A percentile compares a stretch with the other conserved stretches of the same genome.
These are phyloP conservation scores for Tetragonisca angustula DNA, from an alignment of 2,888 invertebrate species.

Conservation along the genomic window DNA sequence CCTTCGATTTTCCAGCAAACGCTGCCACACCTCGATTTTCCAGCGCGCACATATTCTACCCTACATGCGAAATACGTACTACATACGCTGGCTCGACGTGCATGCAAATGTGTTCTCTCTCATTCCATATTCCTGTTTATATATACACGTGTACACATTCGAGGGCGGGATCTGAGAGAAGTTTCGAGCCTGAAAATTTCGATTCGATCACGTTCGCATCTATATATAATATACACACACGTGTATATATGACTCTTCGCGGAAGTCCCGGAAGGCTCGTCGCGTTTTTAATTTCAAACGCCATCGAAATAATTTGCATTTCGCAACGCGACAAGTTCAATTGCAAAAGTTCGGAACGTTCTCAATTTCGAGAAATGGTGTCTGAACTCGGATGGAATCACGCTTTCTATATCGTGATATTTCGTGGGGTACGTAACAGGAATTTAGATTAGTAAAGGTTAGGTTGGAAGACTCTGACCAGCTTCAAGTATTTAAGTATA, in stretches of 20 bases:
- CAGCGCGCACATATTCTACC: slow-evolving; percentile 47
- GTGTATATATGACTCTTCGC: too few relatives aligned
- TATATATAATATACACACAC: too few relatives aligned
- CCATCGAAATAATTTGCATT: background rate
- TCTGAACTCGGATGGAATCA: background rate
- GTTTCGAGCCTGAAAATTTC: slow-evolving; percentile 3
- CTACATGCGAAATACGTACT: slow-evolving; percentile 45
- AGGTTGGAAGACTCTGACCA: background rate
- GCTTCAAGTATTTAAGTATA: background rate
- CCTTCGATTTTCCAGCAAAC: slow-evolving; percentile 62
- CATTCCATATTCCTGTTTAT: slow-evolving; percentile 22
- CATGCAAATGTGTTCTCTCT: slow-evolving; percentile 11
- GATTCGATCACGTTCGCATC: background rate
- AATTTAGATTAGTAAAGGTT: background rate
- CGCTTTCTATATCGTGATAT: background rate
- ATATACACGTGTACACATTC: background rate
- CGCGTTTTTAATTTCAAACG: background rate
- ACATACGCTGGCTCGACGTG: slow-evolving; percentile 4
- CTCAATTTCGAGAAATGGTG: background rate
- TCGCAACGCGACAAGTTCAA: background rate
- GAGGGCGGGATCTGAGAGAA: background rate
- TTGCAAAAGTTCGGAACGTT: background rate
- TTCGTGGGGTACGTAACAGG: background rate
- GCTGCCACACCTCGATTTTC: slow-evolving; percentile 58
- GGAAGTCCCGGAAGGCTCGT: background rate